phyloP scores from a whole-genome alignment of 2,888 invertebrate species.

The Margaritifera margaritifera region DNA sequence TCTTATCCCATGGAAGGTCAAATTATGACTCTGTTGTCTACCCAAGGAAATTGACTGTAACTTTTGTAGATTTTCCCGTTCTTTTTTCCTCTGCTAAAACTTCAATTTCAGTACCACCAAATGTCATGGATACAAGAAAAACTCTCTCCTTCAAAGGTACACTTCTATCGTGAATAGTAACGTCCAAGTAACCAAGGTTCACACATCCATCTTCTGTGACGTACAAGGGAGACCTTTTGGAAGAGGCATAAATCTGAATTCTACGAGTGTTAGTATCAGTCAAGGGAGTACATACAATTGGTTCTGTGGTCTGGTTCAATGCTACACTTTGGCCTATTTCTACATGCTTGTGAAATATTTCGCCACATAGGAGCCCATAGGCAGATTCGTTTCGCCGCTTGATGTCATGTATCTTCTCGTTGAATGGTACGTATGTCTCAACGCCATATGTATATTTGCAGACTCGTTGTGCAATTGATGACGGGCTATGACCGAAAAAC shows the following conservation, averaged over 20 bases:
- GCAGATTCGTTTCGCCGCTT: constrained; percentile 13
- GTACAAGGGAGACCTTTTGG: constrained; percentile 13
- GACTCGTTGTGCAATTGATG: constrained; percentile 11
- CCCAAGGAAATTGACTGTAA: too few relatives aligned
- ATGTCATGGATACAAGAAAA: too few relatives aligned
- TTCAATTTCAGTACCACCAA: too few relatives aligned
- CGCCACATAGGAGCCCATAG: constrained; percentile 11
- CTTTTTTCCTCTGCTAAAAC: too few relatives aligned
- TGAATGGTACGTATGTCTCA: constrained; percentile 11
- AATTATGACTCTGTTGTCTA: too few relatives aligned
- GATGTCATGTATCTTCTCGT: constrained; percentile 8
- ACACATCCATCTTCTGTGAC: constrained; percentile 22
- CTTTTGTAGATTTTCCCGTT: too few relatives aligned
- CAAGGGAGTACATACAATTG: constrained; percentile 11
- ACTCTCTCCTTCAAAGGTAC: neutral
- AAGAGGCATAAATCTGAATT: constrained; percentile 16
- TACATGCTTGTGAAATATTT: constrained; percentile 21
- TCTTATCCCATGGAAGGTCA: too few relatives aligned
- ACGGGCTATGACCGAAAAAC: constrained; percentile 23
- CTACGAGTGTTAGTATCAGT: constrained; percentile 7
- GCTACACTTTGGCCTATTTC: constrained; percentile 13
- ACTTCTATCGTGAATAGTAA: constrained; percentile 16
- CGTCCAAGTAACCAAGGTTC: constrained; percentile 17
- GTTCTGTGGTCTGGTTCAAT: constrained; percentile 8
- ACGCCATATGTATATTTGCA: constrained; percentile 24